A percentile compares a stretch with the other conserved stretches of the same genome.
These are phyloP conservation scores for Neolamprologus hecqui DNA, from an alignment of 2,113 vertebrate species.

Conservation along the genomic window DNA sequence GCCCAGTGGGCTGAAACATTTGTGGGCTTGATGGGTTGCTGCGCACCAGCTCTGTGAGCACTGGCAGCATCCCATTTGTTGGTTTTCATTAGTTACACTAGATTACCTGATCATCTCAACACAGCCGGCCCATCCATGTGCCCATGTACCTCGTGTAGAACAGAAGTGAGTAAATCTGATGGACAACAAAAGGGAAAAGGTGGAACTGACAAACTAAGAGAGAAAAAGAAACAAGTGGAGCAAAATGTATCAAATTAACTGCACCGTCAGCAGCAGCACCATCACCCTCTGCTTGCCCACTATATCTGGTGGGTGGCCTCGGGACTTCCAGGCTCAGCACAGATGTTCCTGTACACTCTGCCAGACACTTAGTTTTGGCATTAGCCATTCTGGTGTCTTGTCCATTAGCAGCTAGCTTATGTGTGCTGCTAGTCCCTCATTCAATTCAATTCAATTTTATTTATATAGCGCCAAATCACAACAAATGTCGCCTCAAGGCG, in stretches of 20 bases:
- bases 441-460: too few species aligned
- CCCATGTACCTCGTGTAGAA: not conserved
- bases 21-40: fast-evolving
- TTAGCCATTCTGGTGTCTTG: not conserved
- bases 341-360: not conserved
- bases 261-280: not conserved
- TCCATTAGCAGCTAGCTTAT: not conserved
- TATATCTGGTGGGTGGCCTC: not conserved
- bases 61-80: not conserved
- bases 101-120: not conserved
- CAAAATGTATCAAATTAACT: not conserved
- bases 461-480: too few species aligned
- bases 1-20: not conserved
- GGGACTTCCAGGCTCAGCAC: not conserved
- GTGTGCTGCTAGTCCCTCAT: not conserved
- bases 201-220: not conserved
- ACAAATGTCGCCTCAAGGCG: fast-evolving
- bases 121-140: not conserved
- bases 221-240: not conserved
- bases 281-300: not conserved
- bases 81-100: not conserved
- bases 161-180: not conserved
- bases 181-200: not conserved
- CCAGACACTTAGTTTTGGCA: not conserved
- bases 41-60: not conserved